Evolutionary conservation across 2,888 invertebrate species (phyloP), one percentile per base, ranked within the genome.

Genomic region (Amiota minor): DNA sequence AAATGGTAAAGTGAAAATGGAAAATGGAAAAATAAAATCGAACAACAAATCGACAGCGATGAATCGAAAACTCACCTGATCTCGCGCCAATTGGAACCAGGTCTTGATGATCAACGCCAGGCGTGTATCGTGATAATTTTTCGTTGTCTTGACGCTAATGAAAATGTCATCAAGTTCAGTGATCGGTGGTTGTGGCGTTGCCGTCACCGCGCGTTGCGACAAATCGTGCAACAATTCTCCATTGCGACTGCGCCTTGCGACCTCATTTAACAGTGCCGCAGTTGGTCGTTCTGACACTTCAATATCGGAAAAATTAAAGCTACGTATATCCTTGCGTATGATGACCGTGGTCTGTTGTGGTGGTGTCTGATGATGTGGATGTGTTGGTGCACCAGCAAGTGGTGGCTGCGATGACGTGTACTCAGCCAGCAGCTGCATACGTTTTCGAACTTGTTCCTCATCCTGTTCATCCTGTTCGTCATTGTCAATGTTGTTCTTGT

Each of bases 101-200:
- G 98, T 99, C 91, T 95, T 95, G 89, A 98, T 92, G 86, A 98
- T 95, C 78, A 97, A 92, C 72, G 95, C 95, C 86, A 99, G 90
- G 84, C 98, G 93, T 70, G 94, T 93, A 79, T 93, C 91, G 89
- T 98, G 97, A 91, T 96, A 97, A 90, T 94, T 93, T 89, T 94
- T 93, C 73, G 98, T 96, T 77, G 98, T 98, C 91, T 98, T 98
- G 72, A 98, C 97, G 91, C 96, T 96, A 89, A 98, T 96, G 91
- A 97, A 98, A 86, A 98, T 92, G 91, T 98, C 97, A 90, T 95
- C 93, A 83, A 97, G 91, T 81, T 92, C 93, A 79, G 95, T 94
- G 78, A 93, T 92, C 76, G 92, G 92, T 74, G 93, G 92, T 81
- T 91, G 89, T 49, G 90, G 90, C 79, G 90, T 90, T 75, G 89